These are phyloP conservation scores for Nysson spinosus DNA, from an alignment of 2,888 invertebrate genomes.

Conservation along the genomic window DNA sequence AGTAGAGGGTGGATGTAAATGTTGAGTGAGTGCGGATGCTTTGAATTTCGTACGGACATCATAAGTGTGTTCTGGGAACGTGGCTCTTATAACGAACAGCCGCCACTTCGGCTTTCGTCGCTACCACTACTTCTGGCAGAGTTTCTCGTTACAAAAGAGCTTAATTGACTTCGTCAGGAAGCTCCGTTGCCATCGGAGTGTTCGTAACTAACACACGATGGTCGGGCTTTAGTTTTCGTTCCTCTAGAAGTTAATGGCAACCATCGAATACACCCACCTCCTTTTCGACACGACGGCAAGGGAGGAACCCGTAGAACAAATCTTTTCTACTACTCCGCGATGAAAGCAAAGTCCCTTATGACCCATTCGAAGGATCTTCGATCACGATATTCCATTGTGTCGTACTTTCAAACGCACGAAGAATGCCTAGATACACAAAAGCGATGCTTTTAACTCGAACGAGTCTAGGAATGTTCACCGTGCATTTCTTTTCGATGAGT, in stretches of 20 bases:
- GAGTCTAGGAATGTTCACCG: slow-evolving; percentile 18
- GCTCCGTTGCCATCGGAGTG: slow-evolving; percentile 53
- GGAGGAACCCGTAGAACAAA: slow-evolving; percentile 8
- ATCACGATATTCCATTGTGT: slow-evolving; percentile 18
- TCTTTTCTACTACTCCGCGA: slow-evolving; percentile 28
- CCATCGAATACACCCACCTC: slow-evolving; percentile 49
- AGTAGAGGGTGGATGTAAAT: neutral
- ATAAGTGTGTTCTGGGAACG: slow-evolving; percentile 22
- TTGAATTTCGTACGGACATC: slow-evolving; percentile 13
- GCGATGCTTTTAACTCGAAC: slow-evolving; percentile 33
- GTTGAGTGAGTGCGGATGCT: slow-evolving; percentile 12
- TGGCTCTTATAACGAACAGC: slow-evolving; percentile 58
- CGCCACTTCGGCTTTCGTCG: slow-evolving; percentile 44
- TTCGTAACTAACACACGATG: slow-evolving; percentile 51
- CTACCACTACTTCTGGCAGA: slow-evolving; percentile 44
- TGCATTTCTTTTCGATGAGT: neutral
- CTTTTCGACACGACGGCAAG: slow-evolving; percentile 2
- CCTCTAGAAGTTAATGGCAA: slow-evolving; percentile 61
- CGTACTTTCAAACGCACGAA: neutral
- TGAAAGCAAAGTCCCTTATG: slow-evolving; percentile 36
- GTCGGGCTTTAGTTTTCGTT: slow-evolving; percentile 39
- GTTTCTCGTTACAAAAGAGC: slow-evolving; percentile 61
- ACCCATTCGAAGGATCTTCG: slow-evolving; percentile 50
- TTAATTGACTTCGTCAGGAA: slow-evolving; percentile 73
- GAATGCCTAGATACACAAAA: slow-evolving; percentile 25